These are phyloP conservation scores for Abrostola tripartita DNA, from an alignment of 2,888 invertebrate genomes.

Conservation along the genomic window DNA sequence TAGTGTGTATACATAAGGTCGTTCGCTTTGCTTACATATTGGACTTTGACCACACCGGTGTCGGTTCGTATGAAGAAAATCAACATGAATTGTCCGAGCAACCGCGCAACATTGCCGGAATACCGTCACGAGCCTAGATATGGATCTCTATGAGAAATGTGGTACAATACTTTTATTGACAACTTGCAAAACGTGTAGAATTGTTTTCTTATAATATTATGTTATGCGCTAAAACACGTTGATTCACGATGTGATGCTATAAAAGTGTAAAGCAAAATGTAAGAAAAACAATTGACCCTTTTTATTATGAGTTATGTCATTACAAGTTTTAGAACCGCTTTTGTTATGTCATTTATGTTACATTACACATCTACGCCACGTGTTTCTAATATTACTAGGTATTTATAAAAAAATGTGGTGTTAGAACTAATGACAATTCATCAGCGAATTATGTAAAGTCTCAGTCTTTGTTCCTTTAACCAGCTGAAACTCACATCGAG, in stretches of 20 bases:
- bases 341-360: neutral
- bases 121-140: neutral
- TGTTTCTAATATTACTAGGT: no score
- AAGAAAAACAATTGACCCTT: neutral
- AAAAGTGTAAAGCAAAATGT: neutral
- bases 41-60: slow-evolving; percentile 66
- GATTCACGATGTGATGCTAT: neutral
- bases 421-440: no score
- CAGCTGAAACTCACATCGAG: no score
- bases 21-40: slow-evolving; percentile 50
- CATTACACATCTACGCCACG: no score
- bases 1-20: slow-evolving; percentile 50
- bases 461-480: no score
- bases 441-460: no score
- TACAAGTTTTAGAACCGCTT: neutral
- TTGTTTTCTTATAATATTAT: neutral
- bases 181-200: neutral
- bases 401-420: no score
- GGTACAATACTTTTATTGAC: neutral
- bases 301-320: neutral
- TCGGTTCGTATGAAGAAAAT: slow-evolving; percentile 58
- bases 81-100: slow-evolving; percentile 68
- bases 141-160: slow-evolving; percentile 4
- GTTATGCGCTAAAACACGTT: neutral
- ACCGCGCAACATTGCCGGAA: slow-evolving; percentile 33